phyloP scores from a whole-genome alignment of 2,797 vertebrate species.

The Lithobates sylvaticus region DNA sequence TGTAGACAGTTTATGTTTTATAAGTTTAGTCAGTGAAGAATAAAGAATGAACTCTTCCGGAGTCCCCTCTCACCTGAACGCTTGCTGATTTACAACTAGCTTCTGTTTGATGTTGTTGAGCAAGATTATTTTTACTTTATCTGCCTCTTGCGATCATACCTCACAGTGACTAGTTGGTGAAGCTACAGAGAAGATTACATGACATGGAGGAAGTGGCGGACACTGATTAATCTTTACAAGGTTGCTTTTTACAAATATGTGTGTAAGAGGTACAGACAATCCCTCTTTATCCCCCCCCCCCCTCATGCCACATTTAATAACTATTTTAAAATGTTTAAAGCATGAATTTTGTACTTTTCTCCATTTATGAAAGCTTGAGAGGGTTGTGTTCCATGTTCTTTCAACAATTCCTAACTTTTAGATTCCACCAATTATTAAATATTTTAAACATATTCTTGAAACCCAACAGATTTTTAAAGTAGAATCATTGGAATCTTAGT shows the following conservation, averaged over 20 bases:
- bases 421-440: neutral
- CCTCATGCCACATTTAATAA: too few species aligned
- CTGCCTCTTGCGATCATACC: slow-evolving; percentile 91
- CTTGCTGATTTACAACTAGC: slow-evolving; percentile 92
- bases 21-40: slow-evolving; percentile 75
- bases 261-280: neutral
- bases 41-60: slow-evolving; percentile 82
- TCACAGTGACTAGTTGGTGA: slow-evolving; percentile 86
- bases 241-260: neutral
- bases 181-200: slow-evolving; percentile 83
- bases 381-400: neutral
- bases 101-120: slow-evolving; percentile 89
- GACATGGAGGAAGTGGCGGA: slow-evolving; percentile 84
- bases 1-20: slow-evolving; percentile 79
- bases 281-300: too few species aligned
- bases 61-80: slow-evolving; percentile 77
- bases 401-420: neutral
- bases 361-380: neutral
- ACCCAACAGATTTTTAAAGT: neutral
- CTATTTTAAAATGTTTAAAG: neutral
- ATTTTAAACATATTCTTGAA: neutral
- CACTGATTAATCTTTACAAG: slow-evolving; percentile 78
- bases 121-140: slow-evolving; percentile 92
- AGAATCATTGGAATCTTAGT: neutral
- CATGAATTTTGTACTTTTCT: neutral